phyloP scores from a whole-genome alignment of 2,113 vertebrate genomes.

The Notarius quadriscutis region DNA sequence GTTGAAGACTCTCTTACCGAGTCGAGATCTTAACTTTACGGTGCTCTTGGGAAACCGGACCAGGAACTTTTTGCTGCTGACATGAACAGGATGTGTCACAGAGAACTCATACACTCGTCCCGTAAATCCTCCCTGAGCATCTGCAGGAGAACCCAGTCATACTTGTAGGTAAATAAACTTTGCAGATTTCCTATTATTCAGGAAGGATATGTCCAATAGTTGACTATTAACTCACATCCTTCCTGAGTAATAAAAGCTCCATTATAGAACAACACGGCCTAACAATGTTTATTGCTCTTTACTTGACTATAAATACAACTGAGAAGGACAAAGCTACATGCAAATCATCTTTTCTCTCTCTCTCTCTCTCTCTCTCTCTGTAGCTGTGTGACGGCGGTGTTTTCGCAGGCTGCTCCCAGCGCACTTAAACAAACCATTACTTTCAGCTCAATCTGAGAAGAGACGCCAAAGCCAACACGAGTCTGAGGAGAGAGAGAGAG shows the following conservation, averaged over 20 bases:
- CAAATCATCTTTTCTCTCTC: slow-evolving; percentile 12
- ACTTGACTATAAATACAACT: background rate
- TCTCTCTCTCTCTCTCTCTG: background rate
- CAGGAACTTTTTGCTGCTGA: background rate
- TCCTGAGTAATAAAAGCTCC: slow-evolving; percentile 15
- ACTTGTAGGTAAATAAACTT: background rate
- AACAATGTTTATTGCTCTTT: background rate
- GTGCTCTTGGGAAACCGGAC: background rate
- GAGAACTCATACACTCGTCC: background rate
- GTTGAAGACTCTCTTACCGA: background rate
- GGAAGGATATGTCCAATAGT: slow-evolving; percentile 12
- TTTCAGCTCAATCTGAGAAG: slow-evolving; percentile 45
- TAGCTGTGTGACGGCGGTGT: slow-evolving; percentile 19
- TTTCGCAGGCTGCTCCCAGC: slow-evolving; percentile 49
- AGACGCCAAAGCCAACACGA: slow-evolving; percentile 42
- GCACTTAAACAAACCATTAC: slow-evolving; percentile 54
- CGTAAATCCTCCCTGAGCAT: background rate
- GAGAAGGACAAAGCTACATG: background rate
- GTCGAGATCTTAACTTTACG: background rate
- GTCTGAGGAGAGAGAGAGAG: slow-evolving; percentile 22
- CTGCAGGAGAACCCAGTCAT: background rate
- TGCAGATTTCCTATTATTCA: background rate
- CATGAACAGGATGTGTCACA: background rate
- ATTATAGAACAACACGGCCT: background rate
- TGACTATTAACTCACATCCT: slow-evolving; percentile 11